A percentile compares a stretch with the other conserved stretches of the same genome.
These are phyloP conservation scores for Nesidiocoris tenuis DNA, from an alignment of 2,888 invertebrate genomes.

Conservation along the genomic window DNA sequence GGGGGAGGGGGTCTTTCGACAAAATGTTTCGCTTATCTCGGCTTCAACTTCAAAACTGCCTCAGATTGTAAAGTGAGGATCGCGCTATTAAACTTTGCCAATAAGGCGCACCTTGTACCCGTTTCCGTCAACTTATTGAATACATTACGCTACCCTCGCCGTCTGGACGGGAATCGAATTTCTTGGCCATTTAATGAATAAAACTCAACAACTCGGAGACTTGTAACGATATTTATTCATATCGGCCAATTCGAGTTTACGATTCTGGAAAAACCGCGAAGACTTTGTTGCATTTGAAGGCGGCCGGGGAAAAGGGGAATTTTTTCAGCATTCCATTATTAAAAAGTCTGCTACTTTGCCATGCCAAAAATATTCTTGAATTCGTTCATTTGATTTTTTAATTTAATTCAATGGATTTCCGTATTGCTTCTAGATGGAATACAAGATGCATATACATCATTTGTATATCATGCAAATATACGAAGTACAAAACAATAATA, in stretches of 20 bases:
- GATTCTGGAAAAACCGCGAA: background rate
- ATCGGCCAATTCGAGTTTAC: background rate
- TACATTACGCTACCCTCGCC: background rate
- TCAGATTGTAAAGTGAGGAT: conserved; percentile 1
- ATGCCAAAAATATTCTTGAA: too few species aligned
- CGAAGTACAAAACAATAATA: too few species aligned
- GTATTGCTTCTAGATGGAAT: too few species aligned
- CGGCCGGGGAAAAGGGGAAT: too few species aligned
- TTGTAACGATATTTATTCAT: background rate
- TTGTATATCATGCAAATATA: too few species aligned
- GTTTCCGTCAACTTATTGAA: background rate
- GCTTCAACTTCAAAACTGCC: conserved; percentile 8
- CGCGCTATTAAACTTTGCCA: conserved; percentile 14
- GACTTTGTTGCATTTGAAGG: too few species aligned
- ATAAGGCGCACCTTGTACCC: background rate
- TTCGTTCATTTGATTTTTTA: too few species aligned
- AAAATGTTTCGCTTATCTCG: conserved; percentile 11
- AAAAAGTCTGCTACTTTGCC: too few species aligned
- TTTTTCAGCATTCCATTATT: too few species aligned
- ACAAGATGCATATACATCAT: too few species aligned
- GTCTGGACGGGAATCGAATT: background rate
- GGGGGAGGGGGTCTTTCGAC: background rate
- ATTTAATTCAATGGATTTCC: too few species aligned
- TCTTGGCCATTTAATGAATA: background rate
- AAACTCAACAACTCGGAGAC: background rate